A percentile compares a stretch with the other conserved stretches of the same genome.
Evolutionary conservation across 2,797 vertebrate species (phyloP).

Genomic region (Tympanoctomys barrerae): DNA sequence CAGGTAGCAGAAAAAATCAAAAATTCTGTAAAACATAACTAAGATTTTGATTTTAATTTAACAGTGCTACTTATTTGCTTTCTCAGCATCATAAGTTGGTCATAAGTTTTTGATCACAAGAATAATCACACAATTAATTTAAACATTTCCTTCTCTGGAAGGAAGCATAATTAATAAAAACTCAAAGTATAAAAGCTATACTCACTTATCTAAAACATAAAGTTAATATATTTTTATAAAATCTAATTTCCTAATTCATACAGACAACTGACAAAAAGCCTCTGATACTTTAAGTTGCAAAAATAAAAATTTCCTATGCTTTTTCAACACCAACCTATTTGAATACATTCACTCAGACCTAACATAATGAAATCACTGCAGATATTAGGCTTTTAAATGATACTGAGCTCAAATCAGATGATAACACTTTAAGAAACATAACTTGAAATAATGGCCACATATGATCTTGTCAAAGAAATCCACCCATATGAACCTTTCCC

Average conservation of each 20-base stretch:
- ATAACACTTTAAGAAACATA: slow-evolving; percentile 49
- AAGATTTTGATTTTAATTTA: not conserved
- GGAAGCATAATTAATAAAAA: not conserved
- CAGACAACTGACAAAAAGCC: not conserved
- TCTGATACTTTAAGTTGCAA: not conserved
- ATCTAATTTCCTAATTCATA: not conserved
- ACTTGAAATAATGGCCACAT: slow-evolving; percentile 30
- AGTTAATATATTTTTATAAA: slow-evolving; percentile 18
- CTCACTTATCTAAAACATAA: not conserved
- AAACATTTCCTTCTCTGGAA: not conserved
- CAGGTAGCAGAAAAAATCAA: not conserved
- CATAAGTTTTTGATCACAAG: not conserved
- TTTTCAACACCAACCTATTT: not conserved
- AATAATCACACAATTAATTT: not conserved
- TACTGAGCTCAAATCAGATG: slow-evolving; percentile 41
- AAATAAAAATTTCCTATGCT: not conserved
- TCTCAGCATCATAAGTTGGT: not conserved
- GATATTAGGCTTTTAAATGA: slow-evolving; percentile 46
- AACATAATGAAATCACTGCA: not conserved
- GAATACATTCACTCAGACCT: not conserved
- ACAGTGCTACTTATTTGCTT: not conserved
- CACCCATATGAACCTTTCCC: not conserved
- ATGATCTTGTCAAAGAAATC: slow-evolving; percentile 11
- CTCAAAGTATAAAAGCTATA: not conserved
- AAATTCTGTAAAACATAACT: not conserved